phyloP scores from a whole-genome alignment of 2,797 vertebrate species.

The Dendrocincla tyrannina region DNA sequence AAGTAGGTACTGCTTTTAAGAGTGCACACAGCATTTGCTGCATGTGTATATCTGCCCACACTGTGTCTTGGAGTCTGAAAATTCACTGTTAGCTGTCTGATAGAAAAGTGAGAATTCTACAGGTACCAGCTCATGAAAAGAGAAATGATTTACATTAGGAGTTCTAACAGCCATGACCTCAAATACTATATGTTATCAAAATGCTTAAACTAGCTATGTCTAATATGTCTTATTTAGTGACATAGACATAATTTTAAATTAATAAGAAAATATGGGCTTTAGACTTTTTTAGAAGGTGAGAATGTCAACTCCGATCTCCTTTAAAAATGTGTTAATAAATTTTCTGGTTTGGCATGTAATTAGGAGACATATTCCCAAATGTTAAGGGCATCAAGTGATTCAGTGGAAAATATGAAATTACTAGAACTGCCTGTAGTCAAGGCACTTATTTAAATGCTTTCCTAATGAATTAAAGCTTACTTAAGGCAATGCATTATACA shows the following conservation, averaged over 20 bases:
- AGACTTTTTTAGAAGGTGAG: not conserved
- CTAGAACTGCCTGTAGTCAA: not conserved
- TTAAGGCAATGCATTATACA: not conserved
- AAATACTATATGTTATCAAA: not conserved
- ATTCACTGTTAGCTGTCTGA: not conserved
- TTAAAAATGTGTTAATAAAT: not conserved
- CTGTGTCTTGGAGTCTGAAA: not conserved
- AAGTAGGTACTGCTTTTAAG: not conserved
- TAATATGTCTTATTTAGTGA: not conserved
- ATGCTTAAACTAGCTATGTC: not conserved
- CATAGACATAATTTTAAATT: not conserved
- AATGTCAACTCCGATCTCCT: not conserved
- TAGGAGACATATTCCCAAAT: not conserved
- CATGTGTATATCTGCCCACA: not conserved
- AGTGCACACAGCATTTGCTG: accelerated
- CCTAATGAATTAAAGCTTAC: not conserved
- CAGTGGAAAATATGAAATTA: constrained; percentile 1
- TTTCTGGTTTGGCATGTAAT: not conserved
- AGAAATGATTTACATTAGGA: not conserved
- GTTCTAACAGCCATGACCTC: not conserved
- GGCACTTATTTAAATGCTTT: not conserved
- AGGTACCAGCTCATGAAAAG: not conserved
- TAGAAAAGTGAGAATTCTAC: not conserved
- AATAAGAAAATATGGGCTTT: not conserved
- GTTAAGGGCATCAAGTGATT: not conserved